Base-by-base conservation (phyloP, 2,797 vertebrate genomes). In the Pseudochirops corinnae region DNA sequence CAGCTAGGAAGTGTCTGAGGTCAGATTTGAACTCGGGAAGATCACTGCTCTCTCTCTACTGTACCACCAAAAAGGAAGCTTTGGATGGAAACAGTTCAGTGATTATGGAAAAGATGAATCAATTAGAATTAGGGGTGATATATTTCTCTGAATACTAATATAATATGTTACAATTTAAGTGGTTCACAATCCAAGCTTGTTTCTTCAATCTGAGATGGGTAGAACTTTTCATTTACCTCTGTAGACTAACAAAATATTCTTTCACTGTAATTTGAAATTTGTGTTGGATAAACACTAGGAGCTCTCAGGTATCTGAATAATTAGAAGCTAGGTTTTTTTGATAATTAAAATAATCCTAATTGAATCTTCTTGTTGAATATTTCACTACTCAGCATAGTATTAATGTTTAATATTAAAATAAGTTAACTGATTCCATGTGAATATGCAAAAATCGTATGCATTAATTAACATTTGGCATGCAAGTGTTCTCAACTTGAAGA, bases 381-480 rank as follows among this genome's bases (percentile, higher is more conserved):
- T 94, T 95, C 14, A 50, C 57, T 93, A 50, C 46, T 14, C 39
- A 94, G 55, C 91, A 52, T 95, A 56, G 26, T 96, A 92, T 96
- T 96, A 96, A 94, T n/a, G 94, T 94, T 95, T 95, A 97, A 53
- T 94, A 24, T 96, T 95, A 5, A 94, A 94, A 82, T 31, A 92
- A 93, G 50, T 94, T 92, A 94, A 94, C 31, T 92, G 93, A 94
- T 95, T 95, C 4, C 92, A 62, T 90, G n/a, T 93, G 10, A 46
- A 92, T 93, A 74, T 4, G 14, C 0, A 91, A 87, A 53, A 92
- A 92, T 95, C 28, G 92, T 95, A 67, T 93, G 39, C 56, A 3
- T 94, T 97, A 94, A 95, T 97, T 97, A 95, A 97, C 67, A n/a
- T 95, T 67, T 94, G 18, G 60, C 92, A 93, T 74, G 3, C 92